Conservation (phyloP, 2,113 vertebrate genomes). For the Dolichallabes microphthalmus region DNA sequence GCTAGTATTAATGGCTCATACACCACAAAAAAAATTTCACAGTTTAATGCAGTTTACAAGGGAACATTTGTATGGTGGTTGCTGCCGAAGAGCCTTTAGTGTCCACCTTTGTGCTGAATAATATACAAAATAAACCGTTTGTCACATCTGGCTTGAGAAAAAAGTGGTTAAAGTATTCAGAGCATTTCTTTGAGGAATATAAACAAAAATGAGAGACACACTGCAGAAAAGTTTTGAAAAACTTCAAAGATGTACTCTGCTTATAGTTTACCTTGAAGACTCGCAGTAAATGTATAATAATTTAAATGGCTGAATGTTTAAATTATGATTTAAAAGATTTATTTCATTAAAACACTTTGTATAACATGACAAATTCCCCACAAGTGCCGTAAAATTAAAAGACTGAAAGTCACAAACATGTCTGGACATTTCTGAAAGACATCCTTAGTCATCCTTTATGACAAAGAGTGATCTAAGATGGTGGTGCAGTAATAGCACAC, state of each 20-base stretch:
- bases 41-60: conserved; percentile 47
- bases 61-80: conserved; percentile 6
- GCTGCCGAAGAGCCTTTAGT: conserved; percentile 34
- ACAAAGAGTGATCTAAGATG: too few relatives aligned
- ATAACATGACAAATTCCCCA: too few relatives aligned
- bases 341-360: too few relatives aligned
- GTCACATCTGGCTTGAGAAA: conserved; percentile 47
- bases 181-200: not conserved
- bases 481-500: too few relatives aligned
- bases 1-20: conserved; percentile 32
- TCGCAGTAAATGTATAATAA: too few relatives aligned
- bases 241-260: not conserved
- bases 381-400: too few relatives aligned
- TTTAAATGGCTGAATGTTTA: too few relatives aligned
- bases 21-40: conserved; percentile 31
- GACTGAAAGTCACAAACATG: too few relatives aligned
- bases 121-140: conserved; percentile 31
- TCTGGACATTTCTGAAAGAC: too few relatives aligned
- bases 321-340: too few relatives aligned
- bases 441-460: too few relatives aligned
- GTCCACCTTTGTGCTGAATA: conserved; percentile 32
- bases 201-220: conserved; percentile 13
- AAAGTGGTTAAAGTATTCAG: conserved; percentile 20
- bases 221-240: not conserved
- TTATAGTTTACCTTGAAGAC: too few relatives aligned